phyloP scores from a whole-genome alignment of 2,113 vertebrate genomes.

The Gadus macrocephalus region DNA sequence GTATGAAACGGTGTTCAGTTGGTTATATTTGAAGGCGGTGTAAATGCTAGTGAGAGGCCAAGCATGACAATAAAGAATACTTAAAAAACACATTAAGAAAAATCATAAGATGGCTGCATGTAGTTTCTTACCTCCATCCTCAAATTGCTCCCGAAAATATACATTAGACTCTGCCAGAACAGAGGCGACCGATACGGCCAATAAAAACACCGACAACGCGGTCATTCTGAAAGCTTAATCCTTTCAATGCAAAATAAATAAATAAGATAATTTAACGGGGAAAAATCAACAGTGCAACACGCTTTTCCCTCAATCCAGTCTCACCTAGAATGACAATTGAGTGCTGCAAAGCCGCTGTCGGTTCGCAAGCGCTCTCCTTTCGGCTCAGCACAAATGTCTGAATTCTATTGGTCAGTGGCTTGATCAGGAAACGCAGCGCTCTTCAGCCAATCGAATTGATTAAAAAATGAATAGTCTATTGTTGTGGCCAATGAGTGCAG shows the following conservation, averaged over 20 bases:
- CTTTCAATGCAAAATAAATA: neutral
- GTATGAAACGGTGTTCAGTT: no score
- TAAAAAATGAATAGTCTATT: neutral
- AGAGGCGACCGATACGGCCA: constrained; percentile 56
- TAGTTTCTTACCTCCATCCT: constrained; percentile 76
- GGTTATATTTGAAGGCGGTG: no score
- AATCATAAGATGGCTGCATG: neutral
- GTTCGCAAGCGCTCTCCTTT: constrained; percentile 57
- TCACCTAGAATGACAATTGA: neutral
- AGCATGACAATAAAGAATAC: no score
- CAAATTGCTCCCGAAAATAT: constrained; percentile 80
- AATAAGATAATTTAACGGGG: neutral
- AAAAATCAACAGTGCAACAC: constrained; percentile 11
- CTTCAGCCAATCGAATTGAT: constrained; percentile 47
- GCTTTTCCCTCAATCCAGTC: neutral
- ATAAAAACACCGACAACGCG: constrained; percentile 60
- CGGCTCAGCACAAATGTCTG: constrained; percentile 75
- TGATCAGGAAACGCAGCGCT: constrained; percentile 27
- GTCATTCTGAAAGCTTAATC: constrained; percentile 49
- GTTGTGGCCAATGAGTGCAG: constrained; percentile 55
- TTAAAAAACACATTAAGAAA: no score
- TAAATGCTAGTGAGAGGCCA: no score
- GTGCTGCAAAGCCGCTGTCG: constrained; percentile 9
- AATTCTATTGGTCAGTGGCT: constrained; percentile 63
- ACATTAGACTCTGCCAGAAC: constrained; percentile 62